phyloP scores from a whole-genome alignment of 2,113 vertebrate genomes.

The Sminthopsis crassicaudata region DNA sequence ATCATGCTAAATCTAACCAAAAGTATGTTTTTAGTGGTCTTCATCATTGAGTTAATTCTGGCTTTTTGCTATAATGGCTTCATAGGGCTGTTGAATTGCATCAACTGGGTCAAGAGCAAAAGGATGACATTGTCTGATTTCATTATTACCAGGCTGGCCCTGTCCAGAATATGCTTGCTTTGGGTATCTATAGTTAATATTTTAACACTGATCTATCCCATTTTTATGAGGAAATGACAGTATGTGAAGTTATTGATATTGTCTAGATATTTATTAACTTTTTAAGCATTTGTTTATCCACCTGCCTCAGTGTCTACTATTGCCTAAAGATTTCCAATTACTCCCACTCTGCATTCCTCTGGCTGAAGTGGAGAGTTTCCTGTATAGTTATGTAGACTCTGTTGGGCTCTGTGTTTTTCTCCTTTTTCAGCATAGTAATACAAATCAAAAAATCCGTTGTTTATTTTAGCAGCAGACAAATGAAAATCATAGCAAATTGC shows the following conservation, averaged over 20 bases:
- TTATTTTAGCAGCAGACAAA: background rate
- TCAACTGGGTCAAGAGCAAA: background rate
- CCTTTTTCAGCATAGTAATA: background rate
- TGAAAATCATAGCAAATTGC: background rate
- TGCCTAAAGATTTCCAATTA: conserved; percentile 51
- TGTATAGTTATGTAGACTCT: background rate
- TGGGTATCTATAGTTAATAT: fast-evolving
- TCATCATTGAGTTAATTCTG: background rate
- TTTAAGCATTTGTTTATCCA: conserved; percentile 31
- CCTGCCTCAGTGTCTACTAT: conserved; percentile 36
- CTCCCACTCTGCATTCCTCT: conserved; percentile 36
- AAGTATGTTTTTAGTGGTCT: background rate
- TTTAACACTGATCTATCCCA: background rate
- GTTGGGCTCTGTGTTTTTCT: background rate
- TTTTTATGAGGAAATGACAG: background rate
- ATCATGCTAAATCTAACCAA: background rate
- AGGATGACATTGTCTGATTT: background rate
- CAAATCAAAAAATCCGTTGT: background rate
- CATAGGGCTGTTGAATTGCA: background rate
- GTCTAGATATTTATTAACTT: background rate
- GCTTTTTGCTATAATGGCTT: conserved; percentile 17
- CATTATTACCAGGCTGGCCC: conserved; percentile 8
- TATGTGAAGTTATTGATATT: fast-evolving
- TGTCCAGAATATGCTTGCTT: conserved; percentile 23
- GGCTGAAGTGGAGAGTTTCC: conserved; percentile 43